phyloP scores from a whole-genome alignment of 2,888 invertebrate species.

The Aplocera efformata region DNA sequence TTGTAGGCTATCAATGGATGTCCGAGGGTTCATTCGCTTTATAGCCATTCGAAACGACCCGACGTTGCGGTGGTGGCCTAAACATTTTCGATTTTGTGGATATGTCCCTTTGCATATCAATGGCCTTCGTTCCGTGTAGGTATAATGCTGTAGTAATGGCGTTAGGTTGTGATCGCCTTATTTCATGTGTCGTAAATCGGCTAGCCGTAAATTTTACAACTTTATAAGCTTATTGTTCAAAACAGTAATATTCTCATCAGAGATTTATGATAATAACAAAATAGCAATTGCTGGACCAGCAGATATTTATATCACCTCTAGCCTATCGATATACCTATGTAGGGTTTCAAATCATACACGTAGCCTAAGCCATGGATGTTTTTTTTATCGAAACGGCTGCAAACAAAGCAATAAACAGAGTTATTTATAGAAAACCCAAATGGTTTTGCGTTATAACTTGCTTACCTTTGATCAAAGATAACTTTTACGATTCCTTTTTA shows the following conservation, averaged over 20 bases:
- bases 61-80: slow-evolving; percentile 7
- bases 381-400: slow-evolving; percentile 1
- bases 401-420: slow-evolving; percentile 17
- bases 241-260: no score
- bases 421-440: slow-evolving; percentile 15
- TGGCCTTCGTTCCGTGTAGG: slow-evolving; percentile 28
- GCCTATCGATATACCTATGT: no score
- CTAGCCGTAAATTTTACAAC: slow-evolving; percentile 21
- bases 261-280: no score
- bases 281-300: neutral
- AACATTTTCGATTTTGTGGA: slow-evolving; percentile 18
- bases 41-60: slow-evolving; percentile 12
- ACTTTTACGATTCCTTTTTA: slow-evolving; percentile 5
- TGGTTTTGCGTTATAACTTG: slow-evolving; percentile 9
- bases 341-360: neutral
- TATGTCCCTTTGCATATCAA: slow-evolving; percentile 35
- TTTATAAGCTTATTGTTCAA: slow-evolving; percentile 10
- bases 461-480: slow-evolving; percentile 10
- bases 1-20: slow-evolving; percentile 14
- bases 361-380: neutral
- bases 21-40: slow-evolving; percentile 20
- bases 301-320: no score
- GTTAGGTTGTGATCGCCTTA: slow-evolving; percentile 20
- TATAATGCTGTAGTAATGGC: slow-evolving; percentile 24
- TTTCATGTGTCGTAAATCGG: slow-evolving; percentile 22